These are phyloP conservation scores for Phymorhynchus buccinoides DNA, from an alignment of 1,140 invertebrate genomes.

Conservation along the genomic window DNA sequence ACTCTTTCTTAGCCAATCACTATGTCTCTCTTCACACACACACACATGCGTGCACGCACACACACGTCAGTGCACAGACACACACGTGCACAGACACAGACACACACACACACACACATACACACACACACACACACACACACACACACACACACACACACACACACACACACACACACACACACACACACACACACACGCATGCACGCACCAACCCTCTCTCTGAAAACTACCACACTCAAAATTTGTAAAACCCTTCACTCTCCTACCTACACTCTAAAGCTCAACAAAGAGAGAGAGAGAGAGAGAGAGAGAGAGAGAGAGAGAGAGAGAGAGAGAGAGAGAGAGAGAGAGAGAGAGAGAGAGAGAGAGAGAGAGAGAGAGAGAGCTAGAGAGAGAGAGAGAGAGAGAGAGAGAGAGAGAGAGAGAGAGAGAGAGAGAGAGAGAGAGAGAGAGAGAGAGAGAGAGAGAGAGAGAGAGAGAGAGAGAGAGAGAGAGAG, in stretches of 20 bases:
- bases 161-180: not conserved
- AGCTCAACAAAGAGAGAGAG: not conserved
- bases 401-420: slow-evolving; percentile 51
- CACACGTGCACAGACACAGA: not conserved
- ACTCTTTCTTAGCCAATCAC: too few relatives aligned
- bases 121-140: slow-evolving; percentile 33
- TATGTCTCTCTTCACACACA: too few relatives aligned
- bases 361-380: slow-evolving; percentile 48
- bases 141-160: not conserved
- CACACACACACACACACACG: not conserved
- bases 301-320: slow-evolving; percentile 36
- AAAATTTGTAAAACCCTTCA: not conserved
- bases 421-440: slow-evolving; percentile 49
- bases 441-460: slow-evolving; percentile 43
- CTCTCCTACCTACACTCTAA: not conserved
- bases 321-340: slow-evolving; percentile 27
- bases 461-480: slow-evolving; percentile 46
- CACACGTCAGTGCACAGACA: not conserved
- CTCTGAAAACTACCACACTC: not conserved
- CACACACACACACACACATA: slow-evolving; percentile 34
- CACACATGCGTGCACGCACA: not conserved
- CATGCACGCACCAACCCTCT: not conserved
- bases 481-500: slow-evolving; percentile 52
- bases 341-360: slow-evolving; percentile 33
- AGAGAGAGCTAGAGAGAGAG: too few relatives aligned